phyloP scores from a whole-genome alignment of 2,797 vertebrate species.

The Taeniopygia guttata region DNA sequence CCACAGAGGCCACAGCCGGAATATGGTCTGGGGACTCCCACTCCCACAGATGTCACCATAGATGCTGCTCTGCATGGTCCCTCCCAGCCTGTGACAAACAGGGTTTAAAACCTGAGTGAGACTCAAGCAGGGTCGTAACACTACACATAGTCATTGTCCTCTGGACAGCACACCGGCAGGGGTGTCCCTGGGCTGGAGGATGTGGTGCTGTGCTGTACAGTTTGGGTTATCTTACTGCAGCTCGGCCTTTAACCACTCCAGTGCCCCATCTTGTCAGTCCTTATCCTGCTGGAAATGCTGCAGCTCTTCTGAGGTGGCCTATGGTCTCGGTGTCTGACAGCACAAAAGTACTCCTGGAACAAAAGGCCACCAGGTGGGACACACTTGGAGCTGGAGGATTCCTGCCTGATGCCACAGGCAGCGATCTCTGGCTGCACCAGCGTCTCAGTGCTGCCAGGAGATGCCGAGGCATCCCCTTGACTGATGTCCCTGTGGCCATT shows the following conservation, averaged over 20 bases:
- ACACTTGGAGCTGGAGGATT: not conserved
- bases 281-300: not conserved
- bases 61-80: not conserved
- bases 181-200: not conserved
- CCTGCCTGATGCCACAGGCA: not conserved
- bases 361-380: not conserved
- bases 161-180: rapidly evolving
- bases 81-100: not conserved
- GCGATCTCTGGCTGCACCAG: not conserved
- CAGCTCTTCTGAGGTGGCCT: not conserved
- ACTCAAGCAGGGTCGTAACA: not conserved
- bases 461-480: rapidly evolving
- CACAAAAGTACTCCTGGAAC: not conserved
- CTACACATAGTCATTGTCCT: rapidly evolving
- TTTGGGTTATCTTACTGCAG: not conserved
- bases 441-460: not conserved
- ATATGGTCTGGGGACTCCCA: not conserved
- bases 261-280: not conserved
- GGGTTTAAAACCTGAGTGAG: not conserved
- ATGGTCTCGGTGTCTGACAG: not conserved
- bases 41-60: rapidly evolving
- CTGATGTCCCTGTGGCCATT: not conserved
- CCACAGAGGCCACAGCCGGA: not conserved
- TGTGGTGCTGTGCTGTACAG: rapidly evolving
- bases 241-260: not conserved